phyloP scores from a whole-genome alignment of 1,140 invertebrate species.

The Bradysia coprophila region DNA sequence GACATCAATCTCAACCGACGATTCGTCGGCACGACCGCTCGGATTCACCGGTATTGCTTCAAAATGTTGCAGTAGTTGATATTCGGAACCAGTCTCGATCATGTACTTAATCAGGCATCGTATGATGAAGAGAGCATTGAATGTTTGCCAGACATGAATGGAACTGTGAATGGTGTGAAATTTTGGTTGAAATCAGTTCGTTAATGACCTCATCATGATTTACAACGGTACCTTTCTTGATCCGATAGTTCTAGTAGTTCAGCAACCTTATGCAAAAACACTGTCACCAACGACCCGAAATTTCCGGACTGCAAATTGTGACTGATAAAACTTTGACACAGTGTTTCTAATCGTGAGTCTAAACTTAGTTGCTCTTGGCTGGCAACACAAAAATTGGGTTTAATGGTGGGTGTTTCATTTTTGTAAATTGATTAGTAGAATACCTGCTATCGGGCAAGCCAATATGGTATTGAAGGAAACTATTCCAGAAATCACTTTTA shows the following conservation, averaged over 20 bases:
- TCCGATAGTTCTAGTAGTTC: slow-evolving; percentile 66
- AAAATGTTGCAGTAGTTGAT: slow-evolving; percentile 52
- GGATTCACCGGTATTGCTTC: slow-evolving; percentile 29
- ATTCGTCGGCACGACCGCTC: slow-evolving; percentile 8
- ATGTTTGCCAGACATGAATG: slow-evolving; percentile 86
- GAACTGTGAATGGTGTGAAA: slow-evolving; percentile 35
- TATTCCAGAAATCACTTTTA: slow-evolving; percentile 89
- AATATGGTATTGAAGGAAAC: slow-evolving; percentile 80
- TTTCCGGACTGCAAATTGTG: slow-evolving; percentile 80
- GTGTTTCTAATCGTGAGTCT: slow-evolving; percentile 53
- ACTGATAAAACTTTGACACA: slow-evolving; percentile 48
- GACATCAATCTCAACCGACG: slow-evolving; percentile 16
- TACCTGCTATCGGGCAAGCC: slow-evolving; percentile 53
- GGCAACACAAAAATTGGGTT: slow-evolving; percentile 12
- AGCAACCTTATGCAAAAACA: slow-evolving; percentile 57
- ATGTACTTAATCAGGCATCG: slow-evolving; percentile 78
- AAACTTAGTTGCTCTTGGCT: slow-evolving; percentile 64
- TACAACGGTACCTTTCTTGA: slow-evolving; percentile 65
- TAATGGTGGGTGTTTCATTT: neutral
- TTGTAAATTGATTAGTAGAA: slow-evolving; percentile 1
- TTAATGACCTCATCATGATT: no score
- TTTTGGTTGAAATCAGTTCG: slow-evolving; percentile 1
- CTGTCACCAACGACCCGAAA: slow-evolving; percentile 64
- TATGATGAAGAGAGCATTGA: slow-evolving; percentile 84
- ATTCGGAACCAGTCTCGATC: slow-evolving; percentile 58